These are phyloP conservation scores for Channallabes apus DNA, from an alignment of 2,797 vertebrate species.

Conservation along the genomic window DNA sequence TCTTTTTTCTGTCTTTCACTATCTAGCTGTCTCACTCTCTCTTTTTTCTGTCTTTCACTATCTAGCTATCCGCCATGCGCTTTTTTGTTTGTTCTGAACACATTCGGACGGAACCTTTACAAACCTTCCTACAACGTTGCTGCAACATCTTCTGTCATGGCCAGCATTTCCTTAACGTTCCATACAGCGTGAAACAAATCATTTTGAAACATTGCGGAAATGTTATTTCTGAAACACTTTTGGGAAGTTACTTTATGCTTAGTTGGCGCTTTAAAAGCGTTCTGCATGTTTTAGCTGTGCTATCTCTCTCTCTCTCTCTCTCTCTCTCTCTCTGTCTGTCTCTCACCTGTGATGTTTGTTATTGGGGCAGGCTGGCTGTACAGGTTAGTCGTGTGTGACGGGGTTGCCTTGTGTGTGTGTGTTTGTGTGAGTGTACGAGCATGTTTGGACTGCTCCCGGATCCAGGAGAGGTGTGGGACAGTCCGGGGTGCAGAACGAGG, in stretches of 20 bases:
- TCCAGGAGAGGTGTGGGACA: slow-evolving; percentile 51
- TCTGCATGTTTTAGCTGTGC: not conserved
- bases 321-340: not conserved
- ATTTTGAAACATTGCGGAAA: not conserved
- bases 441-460: slow-evolving; percentile 56
- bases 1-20: not conserved
- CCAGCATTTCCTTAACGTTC: not conserved
- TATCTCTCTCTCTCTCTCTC: not conserved
- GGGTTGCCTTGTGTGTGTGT: slow-evolving; percentile 42
- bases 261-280: not conserved
- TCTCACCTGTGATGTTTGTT: slow-evolving; percentile 18
- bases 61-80: not conserved
- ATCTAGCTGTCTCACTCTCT: not conserved
- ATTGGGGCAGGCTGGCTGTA: slow-evolving; percentile 45
- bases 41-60: not conserved
- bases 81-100: not conserved
- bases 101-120: not conserved
- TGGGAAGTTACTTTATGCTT: not conserved
- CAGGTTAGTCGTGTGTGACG: slow-evolving; percentile 52
- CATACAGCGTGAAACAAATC: not conserved
- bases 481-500: slow-evolving; percentile 45
- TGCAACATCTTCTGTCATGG: not conserved
- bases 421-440: slow-evolving; percentile 5
- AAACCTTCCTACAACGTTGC: not conserved
- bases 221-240: not conserved